These are phyloP conservation scores for Agapostemon virescens DNA, from an alignment of 2,888 invertebrate species.

Conservation along the genomic window DNA sequence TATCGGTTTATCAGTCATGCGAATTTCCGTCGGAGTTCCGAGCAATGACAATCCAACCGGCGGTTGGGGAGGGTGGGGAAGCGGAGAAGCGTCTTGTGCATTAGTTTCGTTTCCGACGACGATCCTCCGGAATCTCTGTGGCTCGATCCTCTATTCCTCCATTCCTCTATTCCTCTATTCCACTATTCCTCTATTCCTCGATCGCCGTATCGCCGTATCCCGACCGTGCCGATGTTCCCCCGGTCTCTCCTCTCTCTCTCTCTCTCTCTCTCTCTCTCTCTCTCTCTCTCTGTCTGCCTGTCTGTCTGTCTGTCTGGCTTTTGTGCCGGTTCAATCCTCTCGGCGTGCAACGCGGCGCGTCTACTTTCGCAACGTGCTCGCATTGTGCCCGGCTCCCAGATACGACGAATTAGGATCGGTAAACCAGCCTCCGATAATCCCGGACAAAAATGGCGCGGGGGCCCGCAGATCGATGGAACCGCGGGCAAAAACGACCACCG, in stretches of 20 bases:
- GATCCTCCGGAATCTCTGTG: conserved; percentile 27
- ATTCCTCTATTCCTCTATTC: background rate
- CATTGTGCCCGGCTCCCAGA: conserved; percentile 52
- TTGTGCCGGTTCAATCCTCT: conserved; percentile 19
- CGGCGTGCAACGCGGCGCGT: conserved; percentile 10
- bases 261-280: no score
- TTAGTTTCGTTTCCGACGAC: conserved; percentile 37
- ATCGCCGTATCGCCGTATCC: no score
- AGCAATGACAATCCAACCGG: conserved; percentile 56
- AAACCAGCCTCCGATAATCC: conserved; percentile 57
- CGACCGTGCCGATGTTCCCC: background rate
- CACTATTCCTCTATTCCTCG: background rate
- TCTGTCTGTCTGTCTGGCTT: background rate
- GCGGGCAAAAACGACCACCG: conserved; percentile 11
- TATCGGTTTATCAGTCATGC: conserved; percentile 57
- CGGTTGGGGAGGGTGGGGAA: no score
- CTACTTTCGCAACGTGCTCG: conserved; percentile 47
- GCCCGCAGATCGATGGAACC: conserved; percentile 40
- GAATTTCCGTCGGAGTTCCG: conserved; percentile 50
- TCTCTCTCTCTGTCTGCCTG: background rate
- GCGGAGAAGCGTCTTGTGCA: conserved; percentile 37
- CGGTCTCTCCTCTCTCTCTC: no score
- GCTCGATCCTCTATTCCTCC: background rate
- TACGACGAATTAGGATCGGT: conserved; percentile 62
- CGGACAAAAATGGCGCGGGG: conserved; percentile 45